Percentiles rank a stretch among this genome's conserved stretches.
Evolutionary conservation across 1,140 invertebrate species (phyloP).

Genomic region (Metaphire vulgaris): DNA sequence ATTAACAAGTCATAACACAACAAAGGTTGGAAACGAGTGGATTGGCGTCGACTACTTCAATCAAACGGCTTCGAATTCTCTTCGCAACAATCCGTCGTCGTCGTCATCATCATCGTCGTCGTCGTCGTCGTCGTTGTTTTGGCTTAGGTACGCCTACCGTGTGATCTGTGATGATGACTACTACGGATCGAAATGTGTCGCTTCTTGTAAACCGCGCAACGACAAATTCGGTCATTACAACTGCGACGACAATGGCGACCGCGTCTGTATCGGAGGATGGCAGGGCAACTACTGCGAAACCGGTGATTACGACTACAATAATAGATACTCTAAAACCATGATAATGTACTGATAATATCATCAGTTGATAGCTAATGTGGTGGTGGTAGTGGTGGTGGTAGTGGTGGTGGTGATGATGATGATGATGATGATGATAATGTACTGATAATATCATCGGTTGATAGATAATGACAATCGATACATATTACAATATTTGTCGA

Average conservation of each 20-base stretch:
- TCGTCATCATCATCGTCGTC: neutral
- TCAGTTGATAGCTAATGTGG: too few relatives aligned
- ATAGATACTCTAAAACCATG: too few relatives aligned
- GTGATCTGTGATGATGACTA: constrained; percentile 42
- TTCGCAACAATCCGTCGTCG: too few relatives aligned
- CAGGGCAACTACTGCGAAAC: constrained; percentile 63
- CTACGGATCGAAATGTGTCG: constrained; percentile 38
- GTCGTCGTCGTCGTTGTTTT: neutral
- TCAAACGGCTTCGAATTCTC: too few relatives aligned
- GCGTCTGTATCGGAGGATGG: constrained; percentile 82
- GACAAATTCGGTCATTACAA: constrained; percentile 79
- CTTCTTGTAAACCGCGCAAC: constrained; percentile 56
- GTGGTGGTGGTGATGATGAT: neutral
- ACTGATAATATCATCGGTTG: too few relatives aligned
- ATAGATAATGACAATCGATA: too few relatives aligned
- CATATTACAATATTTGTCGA: too few relatives aligned
- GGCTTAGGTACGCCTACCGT: constrained; percentile 52
- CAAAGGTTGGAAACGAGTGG: neutral
- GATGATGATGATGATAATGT: constrained; percentile 1
- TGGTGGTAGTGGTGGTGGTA: neutral
- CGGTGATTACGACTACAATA: too few relatives aligned
- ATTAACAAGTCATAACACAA: neutral
- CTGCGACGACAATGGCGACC: constrained; percentile 70
- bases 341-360: too few relatives aligned
- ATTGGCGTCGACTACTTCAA: neutral